A percentile compares a stretch with the other conserved stretches of the same genome.
phyloP scores from a whole-genome alignment of 2,797 vertebrate species.

The Gephyroberyx darwinii region DNA sequence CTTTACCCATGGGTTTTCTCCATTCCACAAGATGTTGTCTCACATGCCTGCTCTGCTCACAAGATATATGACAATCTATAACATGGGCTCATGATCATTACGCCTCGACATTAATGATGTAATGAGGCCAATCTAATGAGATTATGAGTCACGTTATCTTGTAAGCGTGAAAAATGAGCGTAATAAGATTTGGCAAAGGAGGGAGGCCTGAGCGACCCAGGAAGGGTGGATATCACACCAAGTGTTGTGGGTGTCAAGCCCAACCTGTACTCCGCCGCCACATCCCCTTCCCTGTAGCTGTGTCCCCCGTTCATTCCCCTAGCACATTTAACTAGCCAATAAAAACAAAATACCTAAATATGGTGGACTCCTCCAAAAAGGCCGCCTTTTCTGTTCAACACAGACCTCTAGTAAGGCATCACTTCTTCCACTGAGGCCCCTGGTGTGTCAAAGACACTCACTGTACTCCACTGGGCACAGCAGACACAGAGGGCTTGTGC shows the following conservation, averaged over 20 bases:
- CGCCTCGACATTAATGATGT: background rate
- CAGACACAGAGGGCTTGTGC: constrained; percentile 65
- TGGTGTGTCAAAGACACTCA: constrained; percentile 65
- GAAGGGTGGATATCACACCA: too few species aligned
- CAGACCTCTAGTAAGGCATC: constrained; percentile 54
- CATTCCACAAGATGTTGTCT: background rate
- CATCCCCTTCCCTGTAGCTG: background rate
- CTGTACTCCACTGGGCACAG: constrained; percentile 63
- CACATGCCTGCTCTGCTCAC: constrained; percentile 37
- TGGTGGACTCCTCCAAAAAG: constrained; percentile 43
- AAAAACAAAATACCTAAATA: constrained; percentile 49
- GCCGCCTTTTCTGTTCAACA: constrained; percentile 45
- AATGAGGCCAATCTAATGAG: background rate
- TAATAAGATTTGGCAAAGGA: too few species aligned
- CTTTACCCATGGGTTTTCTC: background rate
- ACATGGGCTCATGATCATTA: background rate
- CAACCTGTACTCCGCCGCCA: background rate
- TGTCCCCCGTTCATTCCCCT: background rate
- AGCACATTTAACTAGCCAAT: constrained; percentile 20
- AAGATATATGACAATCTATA: constrained; percentile 11
- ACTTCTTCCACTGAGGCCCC: constrained; percentile 68
- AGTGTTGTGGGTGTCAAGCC: too few species aligned
- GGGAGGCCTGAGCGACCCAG: too few species aligned
- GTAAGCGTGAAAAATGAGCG: background rate
- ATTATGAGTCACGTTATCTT: background rate